Evolutionary conservation across 2,888 invertebrate species (phyloP).

Genomic region (Coenonympha glycerion): DNA sequence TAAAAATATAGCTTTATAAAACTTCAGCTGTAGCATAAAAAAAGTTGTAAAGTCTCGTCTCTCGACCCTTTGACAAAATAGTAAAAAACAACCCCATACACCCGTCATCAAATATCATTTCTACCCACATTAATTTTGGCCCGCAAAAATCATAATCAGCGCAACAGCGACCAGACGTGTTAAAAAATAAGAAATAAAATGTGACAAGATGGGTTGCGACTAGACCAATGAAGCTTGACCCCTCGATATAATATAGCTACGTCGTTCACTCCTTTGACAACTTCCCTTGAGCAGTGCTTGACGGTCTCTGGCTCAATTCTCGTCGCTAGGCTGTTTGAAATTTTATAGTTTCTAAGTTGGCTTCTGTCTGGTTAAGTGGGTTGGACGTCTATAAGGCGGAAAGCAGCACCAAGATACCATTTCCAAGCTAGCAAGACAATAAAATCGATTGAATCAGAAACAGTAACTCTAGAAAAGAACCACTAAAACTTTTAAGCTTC

Average conservation of each 20-base stretch:
- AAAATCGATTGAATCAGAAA: too few relatives aligned
- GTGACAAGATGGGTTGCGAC: conserved; percentile 54
- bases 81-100: not conserved
- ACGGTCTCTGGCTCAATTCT: too few relatives aligned
- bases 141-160: conserved; percentile 69
- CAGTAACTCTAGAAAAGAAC: too few relatives aligned
- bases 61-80: not conserved
- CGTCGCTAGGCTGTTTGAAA: too few relatives aligned
- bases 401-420: too few relatives aligned
- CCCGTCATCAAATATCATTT: conserved; percentile 54
- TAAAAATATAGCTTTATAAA: too few relatives aligned
- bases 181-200: conserved; percentile 55
- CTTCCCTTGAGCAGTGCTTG: too few relatives aligned
- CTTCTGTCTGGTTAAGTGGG: too few relatives aligned
- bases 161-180: conserved; percentile 65
- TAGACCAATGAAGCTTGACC: conserved; percentile 38
- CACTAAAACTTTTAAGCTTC: too few relatives aligned
- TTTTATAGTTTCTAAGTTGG: too few relatives aligned
- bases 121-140: conserved; percentile 44
- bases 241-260: conserved; percentile 18
- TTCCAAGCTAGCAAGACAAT: too few relatives aligned
- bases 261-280: conserved; percentile 2
- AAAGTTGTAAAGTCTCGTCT: not conserved
- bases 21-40: not conserved
- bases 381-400: too few relatives aligned